phyloP scores from a whole-genome alignment of 2,888 invertebrate genomes.

The Drosophila peninsularis region DNA sequence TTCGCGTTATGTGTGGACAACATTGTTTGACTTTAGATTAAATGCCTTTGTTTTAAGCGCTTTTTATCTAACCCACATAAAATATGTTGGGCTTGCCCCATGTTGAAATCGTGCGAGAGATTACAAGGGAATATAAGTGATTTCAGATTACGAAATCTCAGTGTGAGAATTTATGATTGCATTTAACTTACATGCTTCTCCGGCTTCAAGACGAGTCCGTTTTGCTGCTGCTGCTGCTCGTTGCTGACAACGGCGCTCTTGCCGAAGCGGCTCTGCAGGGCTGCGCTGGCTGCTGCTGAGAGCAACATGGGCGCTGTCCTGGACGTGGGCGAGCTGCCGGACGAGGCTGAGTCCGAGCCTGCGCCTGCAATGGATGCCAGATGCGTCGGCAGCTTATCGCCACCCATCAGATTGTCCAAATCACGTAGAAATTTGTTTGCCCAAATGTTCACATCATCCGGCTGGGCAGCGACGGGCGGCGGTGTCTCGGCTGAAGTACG shows the following conservation, averaged over 20 bases:
- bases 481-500: constrained; percentile 24
- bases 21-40: constrained; percentile 76
- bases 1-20: constrained; percentile 56
- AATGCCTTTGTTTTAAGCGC: constrained; percentile 72
- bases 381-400: constrained; percentile 76
- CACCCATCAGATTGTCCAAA: constrained; percentile 84
- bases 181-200: constrained; percentile 84
- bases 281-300: constrained; percentile 81
- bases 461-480: constrained; percentile 40
- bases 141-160: constrained; percentile 47
- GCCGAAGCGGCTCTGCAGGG: constrained; percentile 78
- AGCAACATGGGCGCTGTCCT: constrained; percentile 78
- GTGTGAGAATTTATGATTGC: constrained; percentile 48
- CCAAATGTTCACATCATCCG: constrained; percentile 84
- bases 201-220: constrained; percentile 83
- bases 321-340: constrained; percentile 68
- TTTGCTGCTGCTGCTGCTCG: constrained; percentile 51
- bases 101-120: constrained; percentile 65
- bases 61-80: constrained; percentile 76
- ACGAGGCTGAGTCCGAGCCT: constrained; percentile 42
- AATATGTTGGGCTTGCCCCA: constrained; percentile 56
- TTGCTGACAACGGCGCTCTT: constrained; percentile 45
- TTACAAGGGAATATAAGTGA: constrained; percentile 51
- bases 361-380: constrained; percentile 39
- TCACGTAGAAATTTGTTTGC: constrained; percentile 84